Evolutionary conservation across 2,888 invertebrate genomes (phyloP), one percentile per base, ranked within the genome.

Genomic region (Aporophyla lueneburgensis): DNA sequence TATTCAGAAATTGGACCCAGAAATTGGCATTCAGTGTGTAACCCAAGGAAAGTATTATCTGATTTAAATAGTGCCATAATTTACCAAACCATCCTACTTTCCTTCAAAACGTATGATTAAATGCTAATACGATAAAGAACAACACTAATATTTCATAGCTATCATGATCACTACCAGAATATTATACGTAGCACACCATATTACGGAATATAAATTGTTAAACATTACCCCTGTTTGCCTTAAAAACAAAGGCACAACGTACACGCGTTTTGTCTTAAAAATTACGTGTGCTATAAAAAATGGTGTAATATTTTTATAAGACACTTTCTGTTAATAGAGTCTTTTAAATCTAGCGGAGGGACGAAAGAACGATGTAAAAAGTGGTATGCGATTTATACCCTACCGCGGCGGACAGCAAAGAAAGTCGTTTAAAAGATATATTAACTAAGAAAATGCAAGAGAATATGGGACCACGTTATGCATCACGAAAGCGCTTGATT

Each of bases 391-490:
- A 93, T 93, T 93, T 93, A 93, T 91, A 86, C 86, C 85, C 61
- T 81, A 71, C 84, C 83, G 81, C 88, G 88, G 84, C 87, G 88
- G 83, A 83, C 78, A 84, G 89, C 86, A 89, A 90, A 91, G 91
- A 91, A 91, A 91, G 92, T 93, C 92, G 93, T 94, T 93, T 89
- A 86, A 87, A 92, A 93, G 93, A 94, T 93, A 93, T 93, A 94
- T 93, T 92, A 91, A 92, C 92, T 91, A 89, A 90, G 91, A 92
- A 92, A 93, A 93, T 93, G 93, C 91, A 91, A 87, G 88, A 84
- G 88, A 92, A 92, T 91, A 90, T 89, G 90, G 88, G 87, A 87
- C 89, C 89, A 76, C 84, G 87, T 88, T 89, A 90, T 91, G 89
- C 91, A 90, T 92, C 87, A 89, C 85, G 86, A 84, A 81, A 82